phyloP scores from a whole-genome alignment of 2,113 vertebrate genomes.

The Periophthalmus modestus region DNA sequence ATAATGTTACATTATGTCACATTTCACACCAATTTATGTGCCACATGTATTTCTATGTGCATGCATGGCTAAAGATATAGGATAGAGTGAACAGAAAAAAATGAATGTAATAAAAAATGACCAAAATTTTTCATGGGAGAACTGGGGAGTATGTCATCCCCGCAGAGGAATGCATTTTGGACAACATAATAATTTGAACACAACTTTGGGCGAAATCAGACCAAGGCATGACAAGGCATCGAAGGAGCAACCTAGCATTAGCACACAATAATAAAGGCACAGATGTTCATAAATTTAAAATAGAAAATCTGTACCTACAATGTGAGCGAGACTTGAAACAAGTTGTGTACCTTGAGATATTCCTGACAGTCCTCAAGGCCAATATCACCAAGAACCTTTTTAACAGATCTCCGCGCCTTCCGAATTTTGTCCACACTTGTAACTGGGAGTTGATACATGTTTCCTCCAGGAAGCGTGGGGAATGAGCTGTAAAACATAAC shows the following conservation, averaged over 20 bases:
- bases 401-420: slow-evolving; percentile 75
- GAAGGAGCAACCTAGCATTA: too few species aligned
- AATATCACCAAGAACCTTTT: slow-evolving; percentile 72
- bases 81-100: not conserved
- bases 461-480: slow-evolving; percentile 16
- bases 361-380: slow-evolving; percentile 75
- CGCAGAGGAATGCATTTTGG: too few species aligned
- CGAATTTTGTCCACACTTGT: slow-evolving; percentile 75
- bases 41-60: not conserved
- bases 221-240: too few species aligned
- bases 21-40: not conserved
- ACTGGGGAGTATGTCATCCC: not conserved
- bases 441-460: slow-evolving; percentile 78
- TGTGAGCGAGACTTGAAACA: not conserved
- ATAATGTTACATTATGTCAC: not conserved
- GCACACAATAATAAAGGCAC: not conserved
- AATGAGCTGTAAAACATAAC: not conserved
- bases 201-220: too few species aligned
- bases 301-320: not conserved
- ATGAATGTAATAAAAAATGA: not conserved
- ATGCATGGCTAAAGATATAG: not conserved
- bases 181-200: too few species aligned
- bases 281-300: not conserved
- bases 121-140: not conserved
- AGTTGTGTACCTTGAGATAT: slow-evolving; percentile 60